These are phyloP conservation scores for Eristalinus aeneus DNA, from an alignment of 2,888 invertebrate species.

Conservation along the genomic window DNA sequence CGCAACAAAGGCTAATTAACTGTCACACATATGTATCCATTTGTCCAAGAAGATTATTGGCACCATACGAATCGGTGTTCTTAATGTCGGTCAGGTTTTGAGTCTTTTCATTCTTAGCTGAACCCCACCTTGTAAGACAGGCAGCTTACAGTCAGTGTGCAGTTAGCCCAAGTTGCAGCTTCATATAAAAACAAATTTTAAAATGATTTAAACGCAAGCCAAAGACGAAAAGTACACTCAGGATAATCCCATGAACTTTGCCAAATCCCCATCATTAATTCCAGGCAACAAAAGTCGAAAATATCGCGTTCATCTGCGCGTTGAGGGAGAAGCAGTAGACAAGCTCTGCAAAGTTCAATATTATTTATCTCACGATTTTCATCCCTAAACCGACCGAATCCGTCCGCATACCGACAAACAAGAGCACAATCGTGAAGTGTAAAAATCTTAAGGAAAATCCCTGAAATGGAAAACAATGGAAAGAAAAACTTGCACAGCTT, in stretches of 20 bases:
- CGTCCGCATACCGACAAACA: slow-evolving; percentile 11
- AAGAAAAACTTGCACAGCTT: slow-evolving; percentile 33
- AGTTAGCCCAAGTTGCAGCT: background rate
- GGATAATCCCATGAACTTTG: background rate
- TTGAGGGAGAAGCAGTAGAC: background rate
- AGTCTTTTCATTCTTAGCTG: too few species aligned
- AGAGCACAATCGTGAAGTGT: slow-evolving; percentile 34
- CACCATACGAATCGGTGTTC: too few species aligned
- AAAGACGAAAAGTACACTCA: background rate
- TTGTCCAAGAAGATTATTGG: too few species aligned
- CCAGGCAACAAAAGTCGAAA: background rate
- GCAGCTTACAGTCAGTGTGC: too few species aligned
- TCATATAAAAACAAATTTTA: background rate
- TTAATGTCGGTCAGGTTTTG: too few species aligned
- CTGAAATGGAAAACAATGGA: slow-evolving; percentile 55
- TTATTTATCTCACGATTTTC: slow-evolving; percentile 56
- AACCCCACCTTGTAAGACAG: too few species aligned
- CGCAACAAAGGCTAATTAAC: too few species aligned
- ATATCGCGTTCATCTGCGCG: background rate
- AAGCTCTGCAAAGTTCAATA: slow-evolving; percentile 41
- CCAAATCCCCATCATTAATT: background rate
- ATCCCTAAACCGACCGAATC: slow-evolving; percentile 49
- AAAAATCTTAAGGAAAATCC: slow-evolving; percentile 57
- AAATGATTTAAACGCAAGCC: background rate
- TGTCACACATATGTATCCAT: too few species aligned